phyloP scores from a whole-genome alignment of 2,888 invertebrate species.

The Rhingia rostrata region DNA sequence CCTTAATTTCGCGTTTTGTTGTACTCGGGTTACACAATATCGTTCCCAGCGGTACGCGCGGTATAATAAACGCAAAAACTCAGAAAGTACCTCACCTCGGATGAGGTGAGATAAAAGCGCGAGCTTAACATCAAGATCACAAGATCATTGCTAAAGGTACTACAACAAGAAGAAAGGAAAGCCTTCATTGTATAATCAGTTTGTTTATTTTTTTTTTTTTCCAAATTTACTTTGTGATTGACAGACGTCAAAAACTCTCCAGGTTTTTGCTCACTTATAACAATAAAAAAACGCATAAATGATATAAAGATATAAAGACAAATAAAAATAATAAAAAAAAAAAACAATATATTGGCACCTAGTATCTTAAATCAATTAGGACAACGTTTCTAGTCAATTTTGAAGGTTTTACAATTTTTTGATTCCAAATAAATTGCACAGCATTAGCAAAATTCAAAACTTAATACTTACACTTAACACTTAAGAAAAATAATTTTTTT shows the following conservation, averaged over 20 bases:
- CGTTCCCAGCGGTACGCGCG: neutral
- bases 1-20: slow-evolving; percentile 65
- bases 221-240: slow-evolving; percentile 50
- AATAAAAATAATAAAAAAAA: slow-evolving; percentile 20
- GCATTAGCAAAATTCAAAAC: slow-evolving; percentile 7
- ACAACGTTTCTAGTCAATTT: slow-evolving; percentile 24
- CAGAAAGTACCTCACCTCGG: neutral
- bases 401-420: slow-evolving; percentile 3
- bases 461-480: slow-evolving; percentile 16
- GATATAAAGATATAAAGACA: slow-evolving; percentile 12
- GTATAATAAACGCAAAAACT: slow-evolving; percentile 37
- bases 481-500: slow-evolving; percentile 16
- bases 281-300: slow-evolving; percentile 7
- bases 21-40: slow-evolving; percentile 53
- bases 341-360: slow-evolving; percentile 69
- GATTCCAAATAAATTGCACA: slow-evolving; percentile 1
- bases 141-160: slow-evolving; percentile 53
- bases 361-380: slow-evolving; percentile 64
- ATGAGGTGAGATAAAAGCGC: neutral
- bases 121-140: slow-evolving; percentile 15
- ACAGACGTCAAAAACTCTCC: slow-evolving; percentile 48
- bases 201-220: slow-evolving; percentile 31
- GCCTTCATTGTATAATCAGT: slow-evolving; percentile 43
- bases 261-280: slow-evolving; percentile 28
- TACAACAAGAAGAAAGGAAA: slow-evolving; percentile 7